These are phyloP conservation scores for Papilio helenus DNA, from an alignment of 1,140 invertebrate genomes.

Conservation along the genomic window DNA sequence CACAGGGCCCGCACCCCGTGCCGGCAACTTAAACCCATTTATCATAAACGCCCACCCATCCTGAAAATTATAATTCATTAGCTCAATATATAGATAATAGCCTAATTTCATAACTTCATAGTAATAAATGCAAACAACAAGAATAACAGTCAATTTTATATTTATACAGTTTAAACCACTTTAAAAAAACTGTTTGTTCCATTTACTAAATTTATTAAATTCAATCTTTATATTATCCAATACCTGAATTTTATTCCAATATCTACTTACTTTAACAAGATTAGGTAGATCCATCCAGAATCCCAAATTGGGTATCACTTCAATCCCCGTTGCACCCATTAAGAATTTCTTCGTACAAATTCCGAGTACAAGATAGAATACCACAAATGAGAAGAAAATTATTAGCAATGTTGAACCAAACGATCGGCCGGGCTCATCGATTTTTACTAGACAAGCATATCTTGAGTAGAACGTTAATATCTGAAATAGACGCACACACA, in stretches of 20 bases:
- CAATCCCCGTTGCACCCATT: constrained; percentile 83
- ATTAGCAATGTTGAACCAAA: constrained; percentile 77
- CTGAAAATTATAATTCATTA: constrained; percentile 61
- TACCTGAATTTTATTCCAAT: too few relatives aligned
- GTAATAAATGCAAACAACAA: too few relatives aligned
- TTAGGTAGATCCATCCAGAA: constrained; percentile 84
- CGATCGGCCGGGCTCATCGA: constrained; percentile 65
- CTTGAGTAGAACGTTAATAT: constrained; percentile 73
- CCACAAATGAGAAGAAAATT: constrained; percentile 74
- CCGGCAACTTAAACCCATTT: constrained; percentile 76
- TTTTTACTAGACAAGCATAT: constrained; percentile 66
- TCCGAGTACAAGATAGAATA: constrained; percentile 79
- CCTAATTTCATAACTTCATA: too few relatives aligned
- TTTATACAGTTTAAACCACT: too few relatives aligned
- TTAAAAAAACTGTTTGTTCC: too few relatives aligned
- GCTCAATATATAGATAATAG: background rate
- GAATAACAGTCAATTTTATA: too few relatives aligned
- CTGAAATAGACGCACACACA: constrained; percentile 59
- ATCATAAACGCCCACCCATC: constrained; percentile 77
- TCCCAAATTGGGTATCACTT: constrained; percentile 83
- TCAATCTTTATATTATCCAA: too few relatives aligned
- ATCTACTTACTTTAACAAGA: constrained; percentile 80
- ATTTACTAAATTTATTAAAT: too few relatives aligned
- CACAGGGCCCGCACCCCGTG: constrained; percentile 57
- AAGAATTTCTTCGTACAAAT: constrained; percentile 83